phyloP scores from a whole-genome alignment of 2,113 vertebrate species.

The Centrocercus urophasianus region DNA sequence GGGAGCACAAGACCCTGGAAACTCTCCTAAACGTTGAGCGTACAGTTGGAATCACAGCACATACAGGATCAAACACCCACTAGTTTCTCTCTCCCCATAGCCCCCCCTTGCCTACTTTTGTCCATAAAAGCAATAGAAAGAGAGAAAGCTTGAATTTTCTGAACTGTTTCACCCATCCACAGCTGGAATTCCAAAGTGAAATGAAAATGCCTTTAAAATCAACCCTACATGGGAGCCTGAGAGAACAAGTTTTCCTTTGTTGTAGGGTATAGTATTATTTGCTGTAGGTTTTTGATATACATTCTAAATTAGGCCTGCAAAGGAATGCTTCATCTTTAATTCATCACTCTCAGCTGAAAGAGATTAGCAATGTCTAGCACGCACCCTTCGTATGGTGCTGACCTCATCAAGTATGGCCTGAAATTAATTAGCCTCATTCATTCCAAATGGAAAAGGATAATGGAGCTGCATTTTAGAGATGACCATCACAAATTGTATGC shows the following conservation, averaged over 20 bases:
- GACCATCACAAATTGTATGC: constrained; percentile 83
- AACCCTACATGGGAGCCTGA: constrained; percentile 77
- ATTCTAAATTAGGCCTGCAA: constrained; percentile 87
- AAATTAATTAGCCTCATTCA: constrained; percentile 89
- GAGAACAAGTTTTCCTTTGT: constrained; percentile 86
- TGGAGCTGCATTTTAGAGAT: constrained; percentile 83
- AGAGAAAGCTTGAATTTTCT: constrained; percentile 76
- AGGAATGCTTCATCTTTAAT: constrained; percentile 88
- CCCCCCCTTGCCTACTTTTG: constrained; percentile 64
- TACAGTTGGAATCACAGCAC: constrained; percentile 67
- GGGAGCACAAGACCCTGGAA: constrained; percentile 2
- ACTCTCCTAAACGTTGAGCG: background rate
- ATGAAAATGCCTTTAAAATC: constrained; percentile 80
- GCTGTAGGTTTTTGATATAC: constrained; percentile 85
- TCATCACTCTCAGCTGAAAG: constrained; percentile 88
- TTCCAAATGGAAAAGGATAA: constrained; percentile 85
- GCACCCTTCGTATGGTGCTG: constrained; percentile 83
- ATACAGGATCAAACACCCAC: constrained; percentile 69
- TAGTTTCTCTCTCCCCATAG: constrained; percentile 50
- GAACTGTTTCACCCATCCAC: constrained; percentile 76
- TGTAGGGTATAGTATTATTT: constrained; percentile 83
- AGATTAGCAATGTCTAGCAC: constrained; percentile 87
- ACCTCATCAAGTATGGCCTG: constrained; percentile 88
- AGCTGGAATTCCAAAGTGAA: constrained; percentile 76
- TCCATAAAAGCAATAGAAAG: constrained; percentile 68